Conservation (phyloP, 2,113 vertebrate species). For the Bos indicus region DNA sequence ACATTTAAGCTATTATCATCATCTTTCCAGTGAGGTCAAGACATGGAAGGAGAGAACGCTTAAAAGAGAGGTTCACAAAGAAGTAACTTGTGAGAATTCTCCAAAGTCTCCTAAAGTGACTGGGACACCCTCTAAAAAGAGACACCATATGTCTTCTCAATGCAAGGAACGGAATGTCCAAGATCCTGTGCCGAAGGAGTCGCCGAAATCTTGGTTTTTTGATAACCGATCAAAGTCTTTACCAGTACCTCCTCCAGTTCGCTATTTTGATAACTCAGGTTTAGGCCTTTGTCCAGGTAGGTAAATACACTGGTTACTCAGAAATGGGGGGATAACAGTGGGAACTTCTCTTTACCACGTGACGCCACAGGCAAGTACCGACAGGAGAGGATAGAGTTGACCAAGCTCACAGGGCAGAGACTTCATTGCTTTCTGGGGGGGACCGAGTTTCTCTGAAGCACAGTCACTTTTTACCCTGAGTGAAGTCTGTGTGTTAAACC, state of each 20-base stretch:
- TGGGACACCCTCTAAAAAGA: constrained; percentile 8
- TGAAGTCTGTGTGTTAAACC: not conserved
- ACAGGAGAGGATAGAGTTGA: not conserved
- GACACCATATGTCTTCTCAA: not conserved
- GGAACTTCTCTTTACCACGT: not conserved
- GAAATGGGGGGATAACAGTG: not conserved
- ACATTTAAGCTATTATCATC: constrained; percentile 42
- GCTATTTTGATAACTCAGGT: constrained; percentile 69
- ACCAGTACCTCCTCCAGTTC: constrained; percentile 8
- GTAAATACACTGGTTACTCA: not conserved
- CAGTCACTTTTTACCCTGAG: not conserved
- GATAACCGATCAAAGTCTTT: constrained; percentile 61
- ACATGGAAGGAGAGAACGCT: constrained; percentile 45
- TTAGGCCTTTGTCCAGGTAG: constrained; percentile 65
- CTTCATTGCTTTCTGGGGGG: not conserved
- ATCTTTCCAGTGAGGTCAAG: constrained; percentile 50
- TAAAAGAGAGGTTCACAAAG: constrained; percentile 14
- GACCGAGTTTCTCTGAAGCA: not conserved
- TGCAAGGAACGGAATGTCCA: constrained; percentile 9
- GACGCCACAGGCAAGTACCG: not conserved
- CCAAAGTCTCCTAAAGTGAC: constrained; percentile 43
- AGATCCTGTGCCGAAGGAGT: constrained; percentile 32
- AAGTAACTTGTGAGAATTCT: constrained; percentile 1
- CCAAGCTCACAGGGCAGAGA: too few relatives aligned
- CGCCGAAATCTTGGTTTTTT: constrained; percentile 48